Evolutionary conservation across 37 sponge, comb jelly and placozoan species (phyloP), one percentile per base, ranked within the genome.

Genomic region (Petrosia ficiformis): DNA sequence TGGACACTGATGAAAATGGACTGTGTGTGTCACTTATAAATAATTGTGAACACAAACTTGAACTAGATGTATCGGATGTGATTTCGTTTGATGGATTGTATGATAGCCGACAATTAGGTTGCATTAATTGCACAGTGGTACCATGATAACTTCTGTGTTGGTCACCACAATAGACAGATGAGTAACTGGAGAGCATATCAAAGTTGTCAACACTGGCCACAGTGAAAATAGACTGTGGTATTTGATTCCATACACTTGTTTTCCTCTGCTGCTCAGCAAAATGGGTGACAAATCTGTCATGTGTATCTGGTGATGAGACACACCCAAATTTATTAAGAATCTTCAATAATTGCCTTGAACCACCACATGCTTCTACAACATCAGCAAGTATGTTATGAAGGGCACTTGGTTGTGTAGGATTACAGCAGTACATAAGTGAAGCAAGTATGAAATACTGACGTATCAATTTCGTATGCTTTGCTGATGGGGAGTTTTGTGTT

Each of bases 131-230:
- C 3, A 65, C 59, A 4, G 77, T 66, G 19, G 77, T 77, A 2
- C 77, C 77, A 77, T 77, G 77, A 65, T 41, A 77, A 10, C 77
- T 66, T 25, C 79, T 14, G 21, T 78, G 59, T 24, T 78, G 79
- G 48, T 78, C 70, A 24, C 71, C 71, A 69, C 79, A 78, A 60
- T 78, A 78, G 2, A 78, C 77, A 33, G 77, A 65, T 40, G 77
- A 40, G 19, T 76, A 37, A 48, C 77, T 76, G 35, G 61, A 43
- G 5, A 76, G 67, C 77, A 76, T 76, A 64, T 76, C 77, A 64
- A 76, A 76, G 61, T 76, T 76, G 24, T 76, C 77, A 8, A 64
- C 67, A 42, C 44, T 63, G 2, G 66, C 77, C 33, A 76, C 28
- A 36, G 77, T 63, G 67, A 76, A 76, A 10, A 41, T 29, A 2